Evolutionary conservation across 2,888 invertebrate species (phyloP).

Genomic region (Anthoptus insignis): DNA sequence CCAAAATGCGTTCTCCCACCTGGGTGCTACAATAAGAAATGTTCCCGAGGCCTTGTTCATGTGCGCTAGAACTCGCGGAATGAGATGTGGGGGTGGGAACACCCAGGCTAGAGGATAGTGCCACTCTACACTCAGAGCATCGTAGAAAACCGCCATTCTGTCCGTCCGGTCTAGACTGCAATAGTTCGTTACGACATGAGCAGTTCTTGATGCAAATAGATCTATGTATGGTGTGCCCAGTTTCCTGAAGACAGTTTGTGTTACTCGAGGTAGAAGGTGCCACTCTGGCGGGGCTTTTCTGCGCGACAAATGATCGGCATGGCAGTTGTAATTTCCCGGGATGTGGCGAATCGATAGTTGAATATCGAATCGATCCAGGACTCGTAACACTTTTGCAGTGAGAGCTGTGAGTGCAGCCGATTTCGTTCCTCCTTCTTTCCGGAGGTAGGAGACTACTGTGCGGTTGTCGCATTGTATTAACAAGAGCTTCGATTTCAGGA

Average conservation of each 20-base stretch:
- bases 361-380: background rate
- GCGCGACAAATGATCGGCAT: conserved; percentile 35
- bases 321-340: conserved; percentile 36
- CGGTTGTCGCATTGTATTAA: too few species aligned
- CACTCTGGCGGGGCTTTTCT: conserved; percentile 37
- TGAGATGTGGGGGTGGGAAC: conserved; percentile 46
- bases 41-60: background rate
- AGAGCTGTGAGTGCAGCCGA: background rate
- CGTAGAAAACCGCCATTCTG: background rate
- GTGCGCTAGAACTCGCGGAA: conserved; percentile 38
- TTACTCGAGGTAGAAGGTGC: conserved; percentile 24
- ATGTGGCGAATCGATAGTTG: conserved; percentile 13
- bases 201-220: conserved; percentile 18
- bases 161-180: conserved; percentile 12
- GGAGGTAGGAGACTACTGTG: background rate
- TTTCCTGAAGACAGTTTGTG: conserved; percentile 7
- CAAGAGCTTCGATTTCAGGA: too few species aligned
- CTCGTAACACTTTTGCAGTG: background rate
- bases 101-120: conserved; percentile 44
- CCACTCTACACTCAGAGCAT: conserved; percentile 46
- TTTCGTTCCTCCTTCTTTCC: background rate
- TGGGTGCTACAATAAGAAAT: background rate
- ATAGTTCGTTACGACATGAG: conserved; percentile 20
- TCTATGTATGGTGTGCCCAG: conserved; percentile 23
- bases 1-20: background rate